phyloP scores from a whole-genome alignment of 2,113 vertebrate genomes.

The Megatriorchis doriae region DNA sequence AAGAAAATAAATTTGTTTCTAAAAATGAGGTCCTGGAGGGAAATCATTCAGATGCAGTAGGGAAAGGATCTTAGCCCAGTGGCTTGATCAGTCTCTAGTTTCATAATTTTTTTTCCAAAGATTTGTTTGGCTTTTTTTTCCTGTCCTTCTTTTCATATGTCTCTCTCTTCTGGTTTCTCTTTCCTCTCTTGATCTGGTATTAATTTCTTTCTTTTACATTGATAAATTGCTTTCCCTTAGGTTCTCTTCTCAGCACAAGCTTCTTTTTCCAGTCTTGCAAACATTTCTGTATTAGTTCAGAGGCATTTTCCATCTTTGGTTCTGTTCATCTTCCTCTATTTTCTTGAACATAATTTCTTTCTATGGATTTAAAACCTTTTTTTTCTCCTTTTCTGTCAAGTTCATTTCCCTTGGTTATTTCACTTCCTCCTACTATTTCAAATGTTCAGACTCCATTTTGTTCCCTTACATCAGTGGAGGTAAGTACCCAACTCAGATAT shows the following conservation, averaged over 20 bases:
- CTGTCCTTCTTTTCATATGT: neutral
- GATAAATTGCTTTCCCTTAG: neutral
- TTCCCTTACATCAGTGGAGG: neutral
- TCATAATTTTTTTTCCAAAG: neutral
- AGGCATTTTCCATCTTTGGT: neutral
- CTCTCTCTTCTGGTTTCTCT: neutral
- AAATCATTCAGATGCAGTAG: neutral
- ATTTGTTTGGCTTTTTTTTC: neutral
- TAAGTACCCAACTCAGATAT: neutral
- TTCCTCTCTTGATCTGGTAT: neutral
- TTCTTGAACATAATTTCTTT: neutral
- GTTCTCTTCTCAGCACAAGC: neutral
- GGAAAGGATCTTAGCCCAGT: neutral
- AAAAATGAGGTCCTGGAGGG: neutral
- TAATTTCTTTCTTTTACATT: neutral
- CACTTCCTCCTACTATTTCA: neutral
- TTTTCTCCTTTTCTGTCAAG: neutral
- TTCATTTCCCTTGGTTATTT: neutral
- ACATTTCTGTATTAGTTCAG: neutral
- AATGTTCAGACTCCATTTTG: neutral
- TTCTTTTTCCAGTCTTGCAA: neutral
- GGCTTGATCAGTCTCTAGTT: neutral
- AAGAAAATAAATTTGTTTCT: neutral
- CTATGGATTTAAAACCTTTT: neutral
- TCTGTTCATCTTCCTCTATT: neutral